These are phyloP conservation scores for Scomber japonicus DNA, from an alignment of 2,113 vertebrate genomes.

Conservation along the genomic window DNA sequence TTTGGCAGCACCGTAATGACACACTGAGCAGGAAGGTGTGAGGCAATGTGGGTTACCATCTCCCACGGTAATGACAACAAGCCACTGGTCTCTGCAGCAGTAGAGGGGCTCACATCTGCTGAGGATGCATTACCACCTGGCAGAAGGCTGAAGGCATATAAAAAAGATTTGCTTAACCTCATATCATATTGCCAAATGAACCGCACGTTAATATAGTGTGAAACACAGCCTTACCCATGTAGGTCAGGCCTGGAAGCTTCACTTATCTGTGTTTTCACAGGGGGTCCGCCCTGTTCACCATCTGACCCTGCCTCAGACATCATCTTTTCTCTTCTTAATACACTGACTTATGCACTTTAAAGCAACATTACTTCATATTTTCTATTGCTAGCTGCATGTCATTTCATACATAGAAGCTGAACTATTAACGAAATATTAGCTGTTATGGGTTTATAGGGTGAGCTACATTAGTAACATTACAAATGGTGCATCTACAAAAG, in stretches of 20 bases:
- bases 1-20: slow-evolving; percentile 83
- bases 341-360: not conserved
- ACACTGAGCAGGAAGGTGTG: slow-evolving; percentile 83
- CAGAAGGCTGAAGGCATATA: slow-evolving; percentile 48
- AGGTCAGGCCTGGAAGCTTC: slow-evolving; percentile 33
- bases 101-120: slow-evolving; percentile 60
- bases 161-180: not conserved
- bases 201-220: not conserved
- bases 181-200: not conserved
- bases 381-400: not conserved
- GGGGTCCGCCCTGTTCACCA: slow-evolving; percentile 7
- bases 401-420: not conserved
- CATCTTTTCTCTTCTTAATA: not conserved
- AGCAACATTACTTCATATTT: not conserved
- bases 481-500: not conserved
- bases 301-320: slow-evolving; percentile 52
- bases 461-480: not conserved
- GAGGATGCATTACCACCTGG: slow-evolving; percentile 24
- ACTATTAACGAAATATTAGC: not conserved
- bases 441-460: not conserved
- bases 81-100: slow-evolving; percentile 65
- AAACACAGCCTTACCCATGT: slow-evolving; percentile 48
- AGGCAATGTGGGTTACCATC: slow-evolving; percentile 82
- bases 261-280: not conserved
- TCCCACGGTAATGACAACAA: slow-evolving; percentile 85